Evolutionary conservation across 2,113 vertebrate genomes (phyloP), one percentile per base, ranked within the genome.

Genomic region (Ageneiosus marmoratus): DNA sequence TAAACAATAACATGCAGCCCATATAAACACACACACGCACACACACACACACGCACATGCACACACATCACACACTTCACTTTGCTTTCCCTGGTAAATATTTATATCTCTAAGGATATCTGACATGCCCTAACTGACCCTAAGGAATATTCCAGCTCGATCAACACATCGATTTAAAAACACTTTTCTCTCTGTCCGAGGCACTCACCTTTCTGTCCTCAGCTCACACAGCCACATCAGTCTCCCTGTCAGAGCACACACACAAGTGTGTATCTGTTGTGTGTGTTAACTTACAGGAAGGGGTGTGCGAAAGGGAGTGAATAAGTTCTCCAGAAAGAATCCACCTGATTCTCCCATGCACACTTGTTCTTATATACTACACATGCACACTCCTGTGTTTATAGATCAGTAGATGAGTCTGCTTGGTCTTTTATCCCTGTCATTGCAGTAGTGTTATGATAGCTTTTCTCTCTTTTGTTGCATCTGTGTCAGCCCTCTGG

Each of bases 141-240:
- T 24, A n/a, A 72, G 58, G 16, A 69, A 72, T 37, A 79, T 46
- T 58, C 62, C 65, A 60, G 20, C 48, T 70, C n/a, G 0, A 75
- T 15, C 32, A 72, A 70, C 24, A 70, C 16, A 73, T 0, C 50
- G 27, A 81, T 81, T 48, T 77, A 22, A 41, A 63, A 29, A 11
- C n/a, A 27, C 16, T 15, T 29, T 22, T 15, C 18, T 20, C 32
- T 75, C n/a, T 22, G 76, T 27, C 60, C 22, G 58, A 67, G 79
- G 22, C 79, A 82, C 87, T 88, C 85, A 86, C 87, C 87, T 83
- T 86, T 77, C 27, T 46, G 62, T 83, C 77, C 34, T 83, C 77
- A 72, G 62, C 67, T 46, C 58, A 46, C 46, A 69, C 82, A 85
- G 85, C 85, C 84, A 65, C 85, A 86, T 86, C 81, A 18, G 85